These are phyloP conservation scores for Acrocephalus kingi DNA, from an alignment of 2,113 vertebrate genomes.

Conservation along the genomic window DNA sequence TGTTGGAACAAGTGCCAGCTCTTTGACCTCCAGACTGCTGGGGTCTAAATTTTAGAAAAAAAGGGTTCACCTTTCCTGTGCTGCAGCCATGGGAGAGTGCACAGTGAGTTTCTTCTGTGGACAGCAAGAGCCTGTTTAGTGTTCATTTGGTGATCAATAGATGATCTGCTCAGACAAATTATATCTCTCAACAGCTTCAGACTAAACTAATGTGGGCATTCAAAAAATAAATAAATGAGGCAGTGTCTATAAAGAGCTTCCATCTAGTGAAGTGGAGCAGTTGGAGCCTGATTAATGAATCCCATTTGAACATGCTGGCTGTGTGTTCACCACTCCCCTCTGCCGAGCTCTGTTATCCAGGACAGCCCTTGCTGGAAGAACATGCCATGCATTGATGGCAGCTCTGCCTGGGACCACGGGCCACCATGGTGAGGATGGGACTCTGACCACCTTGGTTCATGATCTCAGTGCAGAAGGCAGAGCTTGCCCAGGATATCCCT, in stretches of 20 bases:
- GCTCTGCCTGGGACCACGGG: accelerated
- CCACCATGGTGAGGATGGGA: accelerated
- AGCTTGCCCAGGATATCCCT: accelerated
- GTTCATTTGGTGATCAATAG: conserved; percentile 14
- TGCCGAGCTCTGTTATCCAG: background rate
- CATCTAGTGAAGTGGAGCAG: background rate
- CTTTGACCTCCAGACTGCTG: background rate
- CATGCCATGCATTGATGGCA: accelerated
- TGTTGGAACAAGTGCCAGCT: background rate
- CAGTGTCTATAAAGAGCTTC: conserved; percentile 41
- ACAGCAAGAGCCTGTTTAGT: background rate
- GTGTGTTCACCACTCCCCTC: background rate
- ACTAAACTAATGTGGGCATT: conserved; percentile 56
- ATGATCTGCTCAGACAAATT: conserved; percentile 52
- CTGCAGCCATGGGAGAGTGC: background rate
- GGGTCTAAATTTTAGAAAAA: background rate
- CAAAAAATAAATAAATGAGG: conserved; percentile 61
- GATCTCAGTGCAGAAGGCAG: background rate
- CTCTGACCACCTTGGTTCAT: accelerated
- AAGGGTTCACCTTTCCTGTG: background rate
- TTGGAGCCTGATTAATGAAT: conserved; percentile 44
- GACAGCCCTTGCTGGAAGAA: background rate
- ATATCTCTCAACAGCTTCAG: conserved; percentile 30
- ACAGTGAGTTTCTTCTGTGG: background rate
- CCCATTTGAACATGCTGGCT: background rate